phyloP scores from a whole-genome alignment of 2,113 vertebrate genomes.

The Ageneiosus marmoratus region DNA sequence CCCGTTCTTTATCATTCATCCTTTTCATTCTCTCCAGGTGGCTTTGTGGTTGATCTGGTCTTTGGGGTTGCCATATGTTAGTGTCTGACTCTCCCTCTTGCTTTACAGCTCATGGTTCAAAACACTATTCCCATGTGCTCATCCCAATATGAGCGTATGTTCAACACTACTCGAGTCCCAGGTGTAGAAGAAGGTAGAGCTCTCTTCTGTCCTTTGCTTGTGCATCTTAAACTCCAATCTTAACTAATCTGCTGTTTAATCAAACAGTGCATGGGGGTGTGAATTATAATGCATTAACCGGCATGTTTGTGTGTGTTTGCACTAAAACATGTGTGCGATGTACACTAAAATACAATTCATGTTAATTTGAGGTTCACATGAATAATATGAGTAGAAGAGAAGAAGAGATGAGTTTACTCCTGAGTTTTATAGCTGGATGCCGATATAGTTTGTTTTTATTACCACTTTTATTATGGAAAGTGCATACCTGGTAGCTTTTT shows the following conservation, averaged over 20 bases:
- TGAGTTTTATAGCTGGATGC: background rate
- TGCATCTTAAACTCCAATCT: constrained; percentile 46
- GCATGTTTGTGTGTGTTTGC: background rate
- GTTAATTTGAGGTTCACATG: background rate
- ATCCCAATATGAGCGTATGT: constrained; percentile 94
- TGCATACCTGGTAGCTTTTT: background rate
- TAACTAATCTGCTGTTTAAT: constrained; percentile 18
- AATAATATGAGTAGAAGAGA: background rate
- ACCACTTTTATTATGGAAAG: background rate
- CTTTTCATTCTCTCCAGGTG: constrained; percentile 50
- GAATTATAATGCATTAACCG: constrained; percentile 22
- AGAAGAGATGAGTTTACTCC: background rate
- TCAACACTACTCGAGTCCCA: constrained; percentile 90
- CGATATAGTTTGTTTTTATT: background rate
- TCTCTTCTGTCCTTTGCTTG: constrained; percentile 39
- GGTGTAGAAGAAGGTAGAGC: constrained; percentile 92
- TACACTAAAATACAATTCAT: background rate
- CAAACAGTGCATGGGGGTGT: constrained; percentile 10
- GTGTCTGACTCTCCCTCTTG: constrained; percentile 72
- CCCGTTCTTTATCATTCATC: constrained; percentile 13
- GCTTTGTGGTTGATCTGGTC: constrained; percentile 9
- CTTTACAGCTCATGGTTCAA: constrained; percentile 83
- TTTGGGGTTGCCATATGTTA: constrained; percentile 62
- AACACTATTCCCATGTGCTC: constrained; percentile 97
- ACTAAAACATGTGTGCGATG: no score